phyloP scores from a whole-genome alignment of 2,888 invertebrate genomes.

The Lasius platythorax region DNA sequence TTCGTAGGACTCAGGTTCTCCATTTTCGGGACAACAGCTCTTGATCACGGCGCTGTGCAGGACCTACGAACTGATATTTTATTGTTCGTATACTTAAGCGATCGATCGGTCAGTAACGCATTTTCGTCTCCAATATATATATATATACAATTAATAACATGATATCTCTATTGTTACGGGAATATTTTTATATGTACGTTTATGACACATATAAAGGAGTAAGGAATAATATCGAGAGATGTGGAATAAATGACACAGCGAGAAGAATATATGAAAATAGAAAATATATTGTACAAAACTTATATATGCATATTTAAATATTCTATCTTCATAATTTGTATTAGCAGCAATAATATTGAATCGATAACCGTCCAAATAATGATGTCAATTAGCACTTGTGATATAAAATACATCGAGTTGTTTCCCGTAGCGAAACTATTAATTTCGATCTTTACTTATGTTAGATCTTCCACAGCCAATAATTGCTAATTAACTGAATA shows the following conservation, averaged over 20 bases:
- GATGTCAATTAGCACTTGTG: not conserved
- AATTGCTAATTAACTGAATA: not conserved
- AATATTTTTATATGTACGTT: not conserved
- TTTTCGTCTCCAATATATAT: too few species aligned
- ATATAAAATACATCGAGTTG: not conserved
- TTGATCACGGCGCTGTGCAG: too few species aligned
- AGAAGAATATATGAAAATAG: slow-evolving; percentile 23
- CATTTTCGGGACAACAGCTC: too few species aligned
- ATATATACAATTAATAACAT: too few species aligned
- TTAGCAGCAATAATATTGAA: not conserved
- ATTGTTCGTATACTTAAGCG: too few species aligned
- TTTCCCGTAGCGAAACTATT: not conserved
- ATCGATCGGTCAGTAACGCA: too few species aligned
- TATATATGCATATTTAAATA: slow-evolving; percentile 14
- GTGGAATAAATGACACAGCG: not conserved
- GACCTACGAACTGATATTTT: too few species aligned
- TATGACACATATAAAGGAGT: not conserved
- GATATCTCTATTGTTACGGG: too few species aligned
- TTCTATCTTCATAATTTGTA: not conserved
- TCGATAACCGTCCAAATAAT: not conserved
- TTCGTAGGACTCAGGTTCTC: too few species aligned
- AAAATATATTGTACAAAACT: slow-evolving; percentile 50
- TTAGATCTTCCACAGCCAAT: not conserved
- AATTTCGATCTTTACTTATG: not conserved
- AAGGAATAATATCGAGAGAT: not conserved